These are phyloP conservation scores for Festucalex cinctus DNA, from an alignment of 2,113 vertebrate genomes.

Conservation along the genomic window DNA sequence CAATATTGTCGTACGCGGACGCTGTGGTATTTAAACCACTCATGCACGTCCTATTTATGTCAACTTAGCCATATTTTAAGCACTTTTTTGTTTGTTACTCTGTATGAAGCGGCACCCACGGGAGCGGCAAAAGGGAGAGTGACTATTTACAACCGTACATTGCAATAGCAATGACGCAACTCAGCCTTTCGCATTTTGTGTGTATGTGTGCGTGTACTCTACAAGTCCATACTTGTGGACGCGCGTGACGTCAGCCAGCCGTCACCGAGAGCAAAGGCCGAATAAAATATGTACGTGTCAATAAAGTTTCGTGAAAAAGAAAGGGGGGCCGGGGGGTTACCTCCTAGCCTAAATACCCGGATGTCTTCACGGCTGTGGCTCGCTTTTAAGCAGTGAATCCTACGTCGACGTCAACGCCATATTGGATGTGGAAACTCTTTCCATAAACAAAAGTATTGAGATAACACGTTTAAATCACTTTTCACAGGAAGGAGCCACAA, in stretches of 20 bases:
- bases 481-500: too few relatives aligned
- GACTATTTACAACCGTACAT: constrained; percentile 25
- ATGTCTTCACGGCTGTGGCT: not conserved
- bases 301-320: not conserved
- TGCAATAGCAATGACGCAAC: constrained; percentile 47
- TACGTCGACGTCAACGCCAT: not conserved
- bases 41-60: not conserved
- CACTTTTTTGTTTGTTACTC: constrained; percentile 38
- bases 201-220: not conserved
- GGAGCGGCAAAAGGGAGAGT: constrained; percentile 58
- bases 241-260: not conserved
- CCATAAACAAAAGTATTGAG: too few relatives aligned
- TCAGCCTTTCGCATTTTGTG: constrained; percentile 28
- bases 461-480: too few relatives aligned
- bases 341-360: not conserved
- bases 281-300: not conserved
- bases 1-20: not conserved
- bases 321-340: too few relatives aligned
- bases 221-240: not conserved
- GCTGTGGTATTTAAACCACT: not conserved
- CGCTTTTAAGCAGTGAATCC: too few relatives aligned
- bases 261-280: not conserved
- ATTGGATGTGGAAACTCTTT: not conserved
- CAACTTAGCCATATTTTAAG: not conserved
- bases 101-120: constrained; percentile 48